These are phyloP conservation scores for Hemibagrus wyckioides DNA, from an alignment of 2,113 vertebrate species.

Conservation along the genomic window DNA sequence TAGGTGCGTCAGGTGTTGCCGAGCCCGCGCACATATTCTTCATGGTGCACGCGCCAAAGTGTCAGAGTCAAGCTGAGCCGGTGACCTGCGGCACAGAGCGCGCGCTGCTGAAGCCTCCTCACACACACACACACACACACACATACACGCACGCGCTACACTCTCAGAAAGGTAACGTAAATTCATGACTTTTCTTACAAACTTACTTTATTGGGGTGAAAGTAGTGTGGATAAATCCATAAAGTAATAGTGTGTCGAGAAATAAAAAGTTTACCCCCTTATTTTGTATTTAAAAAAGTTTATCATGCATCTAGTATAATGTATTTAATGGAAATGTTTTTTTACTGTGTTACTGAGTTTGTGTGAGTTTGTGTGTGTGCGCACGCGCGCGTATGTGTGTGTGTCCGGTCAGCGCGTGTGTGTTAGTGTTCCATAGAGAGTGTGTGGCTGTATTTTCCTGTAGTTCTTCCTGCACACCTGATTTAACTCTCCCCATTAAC, in stretches of 20 bases:
- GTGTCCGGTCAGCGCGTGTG: background rate
- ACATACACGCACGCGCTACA: background rate
- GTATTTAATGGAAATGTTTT: too few species aligned
- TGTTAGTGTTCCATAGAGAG: background rate
- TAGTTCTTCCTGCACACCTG: background rate
- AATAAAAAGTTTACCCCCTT: background rate
- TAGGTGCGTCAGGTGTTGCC: slow-evolving; percentile 27
- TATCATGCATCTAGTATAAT: background rate
- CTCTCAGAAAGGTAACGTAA: background rate
- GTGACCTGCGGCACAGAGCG: background rate
- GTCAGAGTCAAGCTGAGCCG: slow-evolving; percentile 49
- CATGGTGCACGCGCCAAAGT: slow-evolving; percentile 65
- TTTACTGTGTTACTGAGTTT: background rate
- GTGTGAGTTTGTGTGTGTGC: background rate
- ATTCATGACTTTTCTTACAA: background rate
- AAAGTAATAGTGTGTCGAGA: background rate
- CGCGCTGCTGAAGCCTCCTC: background rate
- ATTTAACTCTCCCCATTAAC: background rate
- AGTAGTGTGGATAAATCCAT: background rate
- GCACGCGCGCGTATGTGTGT: background rate
- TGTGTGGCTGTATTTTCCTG: background rate
- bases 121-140: background rate
- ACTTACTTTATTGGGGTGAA: background rate
- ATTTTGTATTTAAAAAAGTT: background rate
- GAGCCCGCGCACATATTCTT: slow-evolving; percentile 31